Percentiles rank a stretch among this genome's conserved stretches.
Evolutionary conservation across 2,797 vertebrate genomes (phyloP).

Genomic region (Clarias laeviceps): DNA sequence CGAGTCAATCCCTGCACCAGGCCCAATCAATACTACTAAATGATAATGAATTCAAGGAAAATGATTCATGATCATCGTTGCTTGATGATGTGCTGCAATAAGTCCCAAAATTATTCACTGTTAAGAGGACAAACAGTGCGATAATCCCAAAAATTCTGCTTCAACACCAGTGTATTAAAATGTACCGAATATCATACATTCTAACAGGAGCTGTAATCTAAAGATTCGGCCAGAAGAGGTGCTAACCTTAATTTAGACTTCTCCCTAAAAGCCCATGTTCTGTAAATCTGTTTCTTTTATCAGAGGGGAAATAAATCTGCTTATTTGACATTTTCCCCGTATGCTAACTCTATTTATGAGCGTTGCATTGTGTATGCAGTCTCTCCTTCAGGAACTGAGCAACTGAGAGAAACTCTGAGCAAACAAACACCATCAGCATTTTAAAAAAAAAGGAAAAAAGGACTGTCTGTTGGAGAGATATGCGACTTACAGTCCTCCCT

Average conservation of each 20-base stretch:
- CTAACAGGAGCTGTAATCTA: conserved; percentile 23
- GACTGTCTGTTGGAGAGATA: conserved; percentile 34
- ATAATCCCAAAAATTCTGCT: neutral
- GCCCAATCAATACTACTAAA: conserved; percentile 6
- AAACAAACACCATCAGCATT: conserved; percentile 48
- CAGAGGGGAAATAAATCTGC: conserved; percentile 53
- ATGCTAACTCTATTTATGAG: conserved; percentile 64
- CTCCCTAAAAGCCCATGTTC: conserved; percentile 32
- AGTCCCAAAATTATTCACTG: neutral
- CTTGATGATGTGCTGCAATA: neutral
- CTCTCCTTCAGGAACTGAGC: conserved; percentile 33
- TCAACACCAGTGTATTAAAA: neutral
- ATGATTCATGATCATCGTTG: neutral
- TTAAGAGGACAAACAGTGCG: neutral
- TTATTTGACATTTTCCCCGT: conserved; percentile 63
- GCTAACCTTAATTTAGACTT: conserved; percentile 21
- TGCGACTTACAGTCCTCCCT: conserved; percentile 24
- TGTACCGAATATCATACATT: conserved; percentile 5
- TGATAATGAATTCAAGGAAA: neutral
- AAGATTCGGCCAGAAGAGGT: conserved; percentile 6
- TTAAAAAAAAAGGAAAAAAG: neutral
- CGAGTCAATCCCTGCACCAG: neutral
- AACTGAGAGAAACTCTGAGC: conserved; percentile 38
- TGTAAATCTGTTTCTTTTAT: conserved; percentile 35
- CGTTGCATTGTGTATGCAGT: conserved; percentile 53